Base-by-base conservation (phyloP, 1,140 invertebrate genomes). In the Anoplophora glabripennis region DNA sequence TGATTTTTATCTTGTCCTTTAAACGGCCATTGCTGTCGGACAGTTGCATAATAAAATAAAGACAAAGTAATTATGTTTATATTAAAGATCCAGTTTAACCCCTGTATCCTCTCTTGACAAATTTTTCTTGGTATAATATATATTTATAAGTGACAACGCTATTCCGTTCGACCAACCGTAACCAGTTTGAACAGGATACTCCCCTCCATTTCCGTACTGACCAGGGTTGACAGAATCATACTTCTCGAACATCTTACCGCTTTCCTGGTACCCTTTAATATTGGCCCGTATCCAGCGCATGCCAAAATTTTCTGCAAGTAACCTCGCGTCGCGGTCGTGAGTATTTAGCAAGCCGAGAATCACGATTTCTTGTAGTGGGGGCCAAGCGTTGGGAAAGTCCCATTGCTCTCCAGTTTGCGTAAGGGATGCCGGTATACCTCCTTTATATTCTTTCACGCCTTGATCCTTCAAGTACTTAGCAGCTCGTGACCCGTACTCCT, bases 141-240 rank as follows among this genome's bases (percentile, higher is more conserved):
- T 28, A 12, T 64, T 48, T 12, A 68, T 68, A 1, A 66, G 48
- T 34, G 56, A 33, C 7, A 68, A 41, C 1, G 59, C 66, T 11
- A 95, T 87, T 3, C 94, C 94, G 74, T 97, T 97, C 0, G 90
- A 90, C 94, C 94, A 98, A 3, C 94, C 94, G 72, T 97, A 98
- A 11, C 95, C 95, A 14, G 83, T 81, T 74, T 96, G 92, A 0
- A 94, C 88, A 0, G 77, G 77, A 72, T 97, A 97, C 76, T 98
- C 95, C 0, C 94, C 94, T 0, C 94, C 94, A 7, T 86, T 85
- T 0, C 94, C 94, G 35, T 84, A 83, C 17, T 81, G 77, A 7
- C 92, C 92, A 0, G 85, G 81, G 40, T 80, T 69, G 33, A 81
- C 74, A 0, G 87, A 88, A 69, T 89, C 84, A 67, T 96, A 96